These are phyloP conservation scores for Leptopilina boulardi DNA, from an alignment of 1,140 invertebrate genomes.

Conservation along the genomic window DNA sequence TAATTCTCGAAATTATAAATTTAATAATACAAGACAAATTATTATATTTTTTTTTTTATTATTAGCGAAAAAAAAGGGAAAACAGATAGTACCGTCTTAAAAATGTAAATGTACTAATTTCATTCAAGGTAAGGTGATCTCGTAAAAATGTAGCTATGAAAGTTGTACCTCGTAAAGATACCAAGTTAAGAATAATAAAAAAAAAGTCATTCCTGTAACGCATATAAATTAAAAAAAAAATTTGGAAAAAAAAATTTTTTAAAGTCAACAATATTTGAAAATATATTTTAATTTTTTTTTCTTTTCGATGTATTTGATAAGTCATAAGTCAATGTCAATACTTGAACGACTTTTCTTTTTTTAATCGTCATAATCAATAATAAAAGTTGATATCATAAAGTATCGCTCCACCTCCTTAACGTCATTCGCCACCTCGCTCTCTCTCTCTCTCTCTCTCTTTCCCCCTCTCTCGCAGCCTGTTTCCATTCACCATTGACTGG, in stretches of 20 bases:
- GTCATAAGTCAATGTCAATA: neutral
- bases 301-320: no score
- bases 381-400: slow-evolving; percentile 21
- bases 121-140: neutral
- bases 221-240: neutral
- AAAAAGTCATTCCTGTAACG: neutral
- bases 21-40: no score
- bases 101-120: neutral
- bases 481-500: slow-evolving; percentile 24
- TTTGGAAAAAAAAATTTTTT: neutral
- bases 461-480: slow-evolving; percentile 3
- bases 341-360: neutral
- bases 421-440: slow-evolving; percentile 36
- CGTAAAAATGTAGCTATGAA: neutral
- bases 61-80: neutral
- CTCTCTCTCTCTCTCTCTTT: no score
- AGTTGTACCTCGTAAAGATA: neutral
- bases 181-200: neutral
- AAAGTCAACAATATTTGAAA: no score
- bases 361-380: slow-evolving; percentile 17
- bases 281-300: no score
- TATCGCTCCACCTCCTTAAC: slow-evolving; percentile 35
- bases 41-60: neutral
- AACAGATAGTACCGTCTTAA: neutral
- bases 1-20: no score